Percentiles rank a stretch among this genome's conserved stretches.
Conservation (phyloP, 2,888 invertebrate genomes). For the Lycia hirtaria region DNA sequence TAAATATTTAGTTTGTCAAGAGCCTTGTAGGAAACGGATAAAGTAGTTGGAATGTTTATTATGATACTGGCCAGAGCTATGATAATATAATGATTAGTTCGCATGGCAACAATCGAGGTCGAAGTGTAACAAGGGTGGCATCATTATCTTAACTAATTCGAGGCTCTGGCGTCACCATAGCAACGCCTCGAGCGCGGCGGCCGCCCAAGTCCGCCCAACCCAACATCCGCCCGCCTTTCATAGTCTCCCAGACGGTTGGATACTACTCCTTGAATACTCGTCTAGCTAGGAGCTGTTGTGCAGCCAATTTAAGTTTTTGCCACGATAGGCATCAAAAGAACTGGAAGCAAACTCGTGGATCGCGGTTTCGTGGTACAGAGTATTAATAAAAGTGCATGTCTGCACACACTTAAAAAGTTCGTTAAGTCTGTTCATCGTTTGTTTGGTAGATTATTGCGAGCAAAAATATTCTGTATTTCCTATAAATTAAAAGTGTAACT, state of each 20-base stretch:
- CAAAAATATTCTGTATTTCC: background rate
- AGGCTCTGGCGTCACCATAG: slow-evolving; percentile 65
- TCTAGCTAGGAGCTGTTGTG: slow-evolving; percentile 64
- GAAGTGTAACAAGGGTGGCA: slow-evolving; percentile 57
- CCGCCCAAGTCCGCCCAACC: slow-evolving; percentile 60
- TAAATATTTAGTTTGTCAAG: slow-evolving; percentile 26
- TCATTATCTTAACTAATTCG: slow-evolving; percentile 78
- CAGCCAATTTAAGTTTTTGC: slow-evolving; percentile 61
- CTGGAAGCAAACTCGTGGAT: background rate
- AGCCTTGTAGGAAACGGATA: slow-evolving; percentile 15
- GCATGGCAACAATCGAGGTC: slow-evolving; percentile 48
- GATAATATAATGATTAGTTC: slow-evolving; percentile 11
- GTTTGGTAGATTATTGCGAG: slow-evolving; percentile 2
- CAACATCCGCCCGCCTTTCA: slow-evolving; percentile 63
- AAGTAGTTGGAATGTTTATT: slow-evolving; percentile 7
- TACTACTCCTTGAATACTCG: slow-evolving; percentile 54
- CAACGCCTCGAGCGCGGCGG: slow-evolving; percentile 61
- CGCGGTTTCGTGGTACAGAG: background rate
- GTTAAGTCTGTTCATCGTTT: background rate
- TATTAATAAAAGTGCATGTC: slow-evolving; percentile 1
- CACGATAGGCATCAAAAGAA: background rate
- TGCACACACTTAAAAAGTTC: background rate
- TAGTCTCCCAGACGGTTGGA: slow-evolving; percentile 73
- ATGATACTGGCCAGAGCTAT: background rate
- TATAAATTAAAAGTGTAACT: slow-evolving; percentile 32